Base-by-base conservation (phyloP, 2,113 vertebrate genomes). In the Bufo bufo region DNA sequence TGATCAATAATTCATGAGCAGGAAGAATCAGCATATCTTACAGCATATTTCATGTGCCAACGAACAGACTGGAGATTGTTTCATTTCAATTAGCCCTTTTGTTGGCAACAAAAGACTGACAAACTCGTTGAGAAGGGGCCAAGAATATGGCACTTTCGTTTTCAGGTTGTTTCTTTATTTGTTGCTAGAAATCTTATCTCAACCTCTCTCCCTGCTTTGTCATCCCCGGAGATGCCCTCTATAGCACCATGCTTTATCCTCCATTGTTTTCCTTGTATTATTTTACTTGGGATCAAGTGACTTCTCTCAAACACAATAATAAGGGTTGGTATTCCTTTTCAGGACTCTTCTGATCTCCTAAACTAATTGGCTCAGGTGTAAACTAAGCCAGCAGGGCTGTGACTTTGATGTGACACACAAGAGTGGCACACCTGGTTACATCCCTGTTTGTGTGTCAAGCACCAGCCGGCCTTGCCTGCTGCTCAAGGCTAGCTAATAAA, bases 341-440 rank as follows among this genome's bases (percentile, higher is more conserved):
- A 94, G 93, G 92, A 93, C 93, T 91, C 94, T 89, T 94, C 93
- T 96, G 96, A 97, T 96, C 95, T 97, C 94, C 91, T 85, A 7
- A 90, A 94, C 96, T 98, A 98, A 99, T 98, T 97, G 96, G 97
- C 97, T 97, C 95, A 96, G 95, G 96, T 96, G 97, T 96, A 98
- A 97, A 95, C 95, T 94, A 93, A 97, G 94, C 96, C 96, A 96
- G 95, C 94, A 90, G 96, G 95, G 93, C 92, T 93, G 93, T 56
- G 92, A 95, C 96, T 97, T 96, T 97, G 96, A 97, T 96, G 96
- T 95, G 95, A 93, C 92, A 92, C 91, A 90, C 92, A 82, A 90
- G 93, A 92, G 92, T 90, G 0, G 91, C 3, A 71, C 90, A 93
- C 93, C 92, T 90, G 93, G 94, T 93, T 92, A 93, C 92, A 86